Evolutionary conservation across 2,113 vertebrate species (phyloP), one percentile per base, ranked within the genome.

Genomic region (Cariama cristata): DNA sequence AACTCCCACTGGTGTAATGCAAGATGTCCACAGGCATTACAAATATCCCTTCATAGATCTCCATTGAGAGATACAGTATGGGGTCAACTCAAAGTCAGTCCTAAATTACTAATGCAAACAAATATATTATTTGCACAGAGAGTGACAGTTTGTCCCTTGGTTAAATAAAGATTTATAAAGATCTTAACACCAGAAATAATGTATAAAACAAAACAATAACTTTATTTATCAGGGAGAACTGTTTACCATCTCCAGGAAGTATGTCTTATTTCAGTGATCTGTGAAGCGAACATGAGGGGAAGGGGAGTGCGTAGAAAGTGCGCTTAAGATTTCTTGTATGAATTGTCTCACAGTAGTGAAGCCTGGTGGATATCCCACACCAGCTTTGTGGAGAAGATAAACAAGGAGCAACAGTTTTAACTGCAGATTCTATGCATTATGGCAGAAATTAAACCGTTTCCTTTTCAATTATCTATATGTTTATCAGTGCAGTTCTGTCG

Each of bases 41-140:
- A 98, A 98, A 98, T 98, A 98, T 94, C 92, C 49, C 66, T 97
- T 91, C 93, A 83, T 17, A 94, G 79, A 94, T 96, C 94, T 96
- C 97, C 49, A 26, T 60, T 94, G 97, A 98, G 95, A 42, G 40
- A 96, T 98, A 96, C 87, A 97, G 76, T 86, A 95, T 14, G 45
- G 79, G 95, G 97, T 98, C 98, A 98, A 91, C 67, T 93, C 91
- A 97, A 98, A 98, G 98, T 98, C 97, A 98, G 91, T 92, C 92
- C 85, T 97, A 98, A 98, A 97, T 98, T 98, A 97, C 97, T 93
- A 96, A 98, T 96, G 69, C 64, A 97, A 97, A 87, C 76, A 96
- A 96, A 93, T 88, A 60, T 84, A 92, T 97, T 90, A 97, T 98
- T 98, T 98, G 95, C 92, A 97, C 97, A 95, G 59, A 94, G 90